Evolutionary conservation across 2,888 invertebrate genomes (phyloP).

Genomic region (Abscondita cerata): DNA sequence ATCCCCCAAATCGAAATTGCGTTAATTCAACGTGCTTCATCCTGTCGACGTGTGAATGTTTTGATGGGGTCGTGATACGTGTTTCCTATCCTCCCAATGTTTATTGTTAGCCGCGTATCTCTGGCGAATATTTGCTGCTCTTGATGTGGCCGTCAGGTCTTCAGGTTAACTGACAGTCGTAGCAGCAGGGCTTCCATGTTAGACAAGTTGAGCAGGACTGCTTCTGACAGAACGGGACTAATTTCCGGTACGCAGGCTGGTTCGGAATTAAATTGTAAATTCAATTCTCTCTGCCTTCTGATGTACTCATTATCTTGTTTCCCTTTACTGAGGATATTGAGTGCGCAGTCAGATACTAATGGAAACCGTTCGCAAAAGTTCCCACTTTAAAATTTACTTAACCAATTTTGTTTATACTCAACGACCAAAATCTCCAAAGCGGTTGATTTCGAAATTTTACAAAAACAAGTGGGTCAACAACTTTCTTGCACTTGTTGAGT

Average conservation of each 20-base stretch:
- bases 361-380: conserved; percentile 28
- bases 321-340: conserved; percentile 32
- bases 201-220: conserved; percentile 37
- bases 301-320: conserved; percentile 38
- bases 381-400: conserved; percentile 12
- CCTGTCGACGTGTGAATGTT: conserved; percentile 5
- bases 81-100: conserved; percentile 20
- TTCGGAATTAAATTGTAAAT: conserved; percentile 39
- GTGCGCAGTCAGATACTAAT: conserved; percentile 31
- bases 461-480: too few relatives aligned
- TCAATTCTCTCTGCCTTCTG: conserved; percentile 37
- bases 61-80: conserved; percentile 6
- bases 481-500: too few relatives aligned
- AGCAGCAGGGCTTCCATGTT: conserved; percentile 30
- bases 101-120: conserved; percentile 24
- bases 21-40: conserved; percentile 6
- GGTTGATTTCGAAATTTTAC: too few relatives aligned
- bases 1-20: neutral
- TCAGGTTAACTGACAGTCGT: conserved; percentile 35
- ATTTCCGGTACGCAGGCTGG: conserved; percentile 38
- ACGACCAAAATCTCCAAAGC: too few relatives aligned
- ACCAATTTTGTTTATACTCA: conserved; percentile 6
- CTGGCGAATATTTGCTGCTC: conserved; percentile 20
- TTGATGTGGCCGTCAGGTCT: conserved; percentile 34
- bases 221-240: conserved; percentile 39